These are phyloP conservation scores for Pangasius sanitwongsei DNA, from an alignment of 2,797 vertebrate genomes.

Conservation along the genomic window DNA sequence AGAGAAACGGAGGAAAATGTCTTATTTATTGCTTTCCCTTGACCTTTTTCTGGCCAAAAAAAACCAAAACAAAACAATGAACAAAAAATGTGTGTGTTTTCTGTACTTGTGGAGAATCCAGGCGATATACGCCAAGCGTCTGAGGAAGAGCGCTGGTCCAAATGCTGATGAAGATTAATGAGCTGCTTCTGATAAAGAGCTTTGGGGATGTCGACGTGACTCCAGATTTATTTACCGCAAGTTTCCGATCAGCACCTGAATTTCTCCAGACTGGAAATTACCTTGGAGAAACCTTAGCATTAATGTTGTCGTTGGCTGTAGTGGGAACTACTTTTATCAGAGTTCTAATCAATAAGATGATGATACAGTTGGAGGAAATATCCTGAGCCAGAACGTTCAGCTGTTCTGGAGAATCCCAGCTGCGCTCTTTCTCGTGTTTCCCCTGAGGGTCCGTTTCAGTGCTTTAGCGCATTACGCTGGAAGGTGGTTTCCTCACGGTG, in stretches of 20 bases:
- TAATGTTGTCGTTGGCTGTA: neutral
- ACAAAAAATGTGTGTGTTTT: neutral
- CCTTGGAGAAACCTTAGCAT: neutral
- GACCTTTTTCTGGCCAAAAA: neutral
- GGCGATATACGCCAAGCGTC: too few relatives aligned
- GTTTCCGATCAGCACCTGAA: neutral
- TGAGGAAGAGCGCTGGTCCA: neutral
- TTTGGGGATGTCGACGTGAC: neutral
- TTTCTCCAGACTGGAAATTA: neutral
- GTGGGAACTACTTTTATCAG: neutral
- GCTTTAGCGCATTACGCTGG: neutral
- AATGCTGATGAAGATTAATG: constrained; percentile 3
- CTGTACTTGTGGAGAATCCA: neutral
- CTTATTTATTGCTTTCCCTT: constrained; percentile 7
- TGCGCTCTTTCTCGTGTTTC: neutral
- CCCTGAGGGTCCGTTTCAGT: neutral
- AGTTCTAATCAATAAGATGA: neutral
- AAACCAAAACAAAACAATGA: neutral
- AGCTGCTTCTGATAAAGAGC: neutral
- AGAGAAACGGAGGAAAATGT: neutral
- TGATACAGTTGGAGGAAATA: neutral
- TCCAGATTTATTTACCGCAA: too few relatives aligned
- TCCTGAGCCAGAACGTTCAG: neutral
- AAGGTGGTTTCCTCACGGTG: neutral
- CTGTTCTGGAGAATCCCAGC: neutral